Conservation (phyloP, 2,113 vertebrate genomes). For the Vicugna pacos region DNA sequence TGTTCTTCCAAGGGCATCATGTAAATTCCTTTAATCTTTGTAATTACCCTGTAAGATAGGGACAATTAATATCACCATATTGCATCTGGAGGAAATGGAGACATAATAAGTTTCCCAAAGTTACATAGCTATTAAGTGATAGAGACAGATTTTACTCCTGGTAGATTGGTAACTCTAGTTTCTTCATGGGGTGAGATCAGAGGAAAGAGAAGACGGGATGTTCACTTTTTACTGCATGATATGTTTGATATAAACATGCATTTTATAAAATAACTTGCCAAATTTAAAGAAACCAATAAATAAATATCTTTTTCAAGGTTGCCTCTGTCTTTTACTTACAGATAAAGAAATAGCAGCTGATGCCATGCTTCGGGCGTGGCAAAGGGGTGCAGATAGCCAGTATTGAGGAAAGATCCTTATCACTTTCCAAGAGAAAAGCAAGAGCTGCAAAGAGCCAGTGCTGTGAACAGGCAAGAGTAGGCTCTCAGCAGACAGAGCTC, state of each 20-base stretch:
- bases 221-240: neutral
- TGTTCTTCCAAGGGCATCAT: neutral
- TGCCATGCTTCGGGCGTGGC: neutral
- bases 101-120: neutral
- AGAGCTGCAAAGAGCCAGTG: neutral
- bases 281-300: neutral
- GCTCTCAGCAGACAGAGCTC: neutral
- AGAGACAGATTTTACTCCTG: neutral
- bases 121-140: neutral
- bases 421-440: neutral
- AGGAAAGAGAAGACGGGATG: neutral
- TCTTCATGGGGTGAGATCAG: neutral
- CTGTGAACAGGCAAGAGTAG: neutral
- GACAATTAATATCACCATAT: neutral
- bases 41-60: neutral
- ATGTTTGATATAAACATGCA: neutral
- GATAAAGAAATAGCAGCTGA: neutral
- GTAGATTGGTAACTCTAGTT: neutral
- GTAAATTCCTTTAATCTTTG: constrained; percentile 5
- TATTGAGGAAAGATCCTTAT: neutral
- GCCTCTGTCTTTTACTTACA: neutral
- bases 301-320: neutral
- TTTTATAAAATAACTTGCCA: neutral
- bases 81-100: neutral
- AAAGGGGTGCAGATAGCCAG: neutral